Evolutionary conservation across 92 coral and sea anemone genomes (phyloP).

Genomic region (Actinernus sp.): DNA sequence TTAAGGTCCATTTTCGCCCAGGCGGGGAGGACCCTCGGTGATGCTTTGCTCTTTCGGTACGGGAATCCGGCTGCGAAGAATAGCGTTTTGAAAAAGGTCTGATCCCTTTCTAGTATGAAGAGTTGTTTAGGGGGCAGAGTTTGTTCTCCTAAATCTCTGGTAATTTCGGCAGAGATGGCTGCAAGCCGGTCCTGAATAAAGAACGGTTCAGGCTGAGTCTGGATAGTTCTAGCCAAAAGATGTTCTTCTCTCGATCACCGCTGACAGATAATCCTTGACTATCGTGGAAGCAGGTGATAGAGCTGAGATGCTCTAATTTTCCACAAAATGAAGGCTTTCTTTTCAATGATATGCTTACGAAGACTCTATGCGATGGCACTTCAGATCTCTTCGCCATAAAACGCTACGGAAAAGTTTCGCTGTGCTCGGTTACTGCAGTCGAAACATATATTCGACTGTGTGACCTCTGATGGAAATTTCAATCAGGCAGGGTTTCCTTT

Average conservation of each 20-base stretch:
- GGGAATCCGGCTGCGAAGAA: slow-evolving; percentile 21
- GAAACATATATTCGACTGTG: slow-evolving; percentile 33
- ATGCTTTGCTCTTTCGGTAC: not conserved
- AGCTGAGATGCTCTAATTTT: slow-evolving; percentile 16
- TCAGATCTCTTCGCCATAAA: slow-evolving; percentile 29
- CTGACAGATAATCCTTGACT: no score
- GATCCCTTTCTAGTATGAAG: no score
- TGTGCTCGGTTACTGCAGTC: slow-evolving; percentile 35
- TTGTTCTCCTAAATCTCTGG: no score
- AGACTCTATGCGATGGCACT: not conserved
- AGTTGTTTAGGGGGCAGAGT: no score
- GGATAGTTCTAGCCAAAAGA: no score
- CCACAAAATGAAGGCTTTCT: slow-evolving; percentile 9
- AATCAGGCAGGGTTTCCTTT: slow-evolving; percentile 17
- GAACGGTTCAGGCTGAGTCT: no score
- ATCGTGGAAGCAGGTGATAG: slow-evolving; percentile 35
- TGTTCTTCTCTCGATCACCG: no score
- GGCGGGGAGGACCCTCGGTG: slow-evolving; percentile 7
- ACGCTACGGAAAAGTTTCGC: slow-evolving; percentile 8
- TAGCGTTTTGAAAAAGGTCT: not conserved
- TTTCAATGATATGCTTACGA: slow-evolving; percentile 4
- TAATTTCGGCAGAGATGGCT: no score
- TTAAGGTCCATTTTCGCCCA: slow-evolving; percentile 19
- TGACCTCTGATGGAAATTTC: no score
- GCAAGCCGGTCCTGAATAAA: no score